Evolutionary conservation across 2,888 invertebrate species (phyloP), one percentile per base, ranked within the genome.

Genomic region (Noctua pronuba): DNA sequence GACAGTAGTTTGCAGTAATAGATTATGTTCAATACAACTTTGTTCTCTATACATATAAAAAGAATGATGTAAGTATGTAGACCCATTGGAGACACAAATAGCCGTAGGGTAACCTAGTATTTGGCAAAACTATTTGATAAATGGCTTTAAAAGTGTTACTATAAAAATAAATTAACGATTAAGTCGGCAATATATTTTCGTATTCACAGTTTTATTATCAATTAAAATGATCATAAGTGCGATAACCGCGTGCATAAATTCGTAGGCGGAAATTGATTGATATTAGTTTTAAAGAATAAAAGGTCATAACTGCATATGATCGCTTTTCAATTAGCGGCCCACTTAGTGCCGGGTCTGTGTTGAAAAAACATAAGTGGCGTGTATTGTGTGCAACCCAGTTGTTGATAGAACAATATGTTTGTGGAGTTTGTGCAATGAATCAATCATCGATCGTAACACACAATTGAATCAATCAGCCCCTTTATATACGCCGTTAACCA

Each of bases 361-460:
- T 73, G 49, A 83, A 83, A 86, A 78, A 75, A 58, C 18, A 2
- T 38, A 64, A 73, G 28, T 62, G 41, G 44, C 76, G 58, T 62
- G 73, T 68, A 65, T 77, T 65, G 35, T 80, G 67, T 76, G 77
- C 68, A 78, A 76, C 44, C 84, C 64, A 87, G 82, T 64, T 82
- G 87, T 80, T 77, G 79, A 73, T 81, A 73, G 77, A 82, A 86
- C 84, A 83, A 84, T 80, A 71, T 82, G 75, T 62, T 77, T 74
- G 71, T 69, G 21, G 44, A 80, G 77, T 79, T 79, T 81, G 73
- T 77, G 84, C 77, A 86, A 89, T 82, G 11, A 77, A 82, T 86
- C 76, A 84, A 83, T 87, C 85, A 79, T 77, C 64, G 65, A 71
- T 74, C 58, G 82, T 87, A 82, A 80, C 85, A 83, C 87, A 73